These are phyloP conservation scores for Leptopilina syphax DNA, from an alignment of 2,888 invertebrate species.

Conservation along the genomic window DNA sequence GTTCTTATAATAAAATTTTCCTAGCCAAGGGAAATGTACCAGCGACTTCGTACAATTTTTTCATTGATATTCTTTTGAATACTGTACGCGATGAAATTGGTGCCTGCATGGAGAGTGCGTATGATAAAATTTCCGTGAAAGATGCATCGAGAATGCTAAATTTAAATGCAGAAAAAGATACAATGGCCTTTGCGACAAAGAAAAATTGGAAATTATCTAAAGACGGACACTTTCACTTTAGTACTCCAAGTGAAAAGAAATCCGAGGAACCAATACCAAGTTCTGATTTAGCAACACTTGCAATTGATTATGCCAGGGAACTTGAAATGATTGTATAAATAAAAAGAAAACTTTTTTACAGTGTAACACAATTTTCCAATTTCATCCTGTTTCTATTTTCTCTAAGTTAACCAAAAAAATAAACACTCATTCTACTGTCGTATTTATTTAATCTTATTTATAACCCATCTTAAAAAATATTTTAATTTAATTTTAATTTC, in stretches of 20 bases:
- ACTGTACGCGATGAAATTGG: conserved; percentile 98
- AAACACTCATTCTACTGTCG: not conserved
- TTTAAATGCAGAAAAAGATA: conserved; percentile 86
- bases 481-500: too few species aligned
- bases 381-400: conserved; percentile 29
- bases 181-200: conserved; percentile 89
- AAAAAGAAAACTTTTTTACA: conserved; percentile 59
- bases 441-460: not conserved
- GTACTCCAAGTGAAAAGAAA: conserved; percentile 85
- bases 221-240: conserved; percentile 90
- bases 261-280: conserved; percentile 91
- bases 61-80: conserved; percentile 96
- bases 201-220: conserved; percentile 89
- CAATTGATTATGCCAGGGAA: conserved; percentile 97
- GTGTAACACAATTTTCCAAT: not conserved
- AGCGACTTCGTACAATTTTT: conserved; percentile 95
- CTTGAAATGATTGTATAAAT: conserved; percentile 99
- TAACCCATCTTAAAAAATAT: too few species aligned
- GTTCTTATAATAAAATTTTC: conserved; percentile 96
- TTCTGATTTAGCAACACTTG: conserved; percentile 92
- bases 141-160: conserved; percentile 95
- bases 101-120: conserved; percentile 97
- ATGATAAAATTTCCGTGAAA: conserved; percentile 90
- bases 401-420: conserved; percentile 27
- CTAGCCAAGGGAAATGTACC: conserved; percentile 94